These are phyloP conservation scores for Drosophila nr. medialis DNA, from an alignment of 2,888 invertebrate species.

Conservation along the genomic window DNA sequence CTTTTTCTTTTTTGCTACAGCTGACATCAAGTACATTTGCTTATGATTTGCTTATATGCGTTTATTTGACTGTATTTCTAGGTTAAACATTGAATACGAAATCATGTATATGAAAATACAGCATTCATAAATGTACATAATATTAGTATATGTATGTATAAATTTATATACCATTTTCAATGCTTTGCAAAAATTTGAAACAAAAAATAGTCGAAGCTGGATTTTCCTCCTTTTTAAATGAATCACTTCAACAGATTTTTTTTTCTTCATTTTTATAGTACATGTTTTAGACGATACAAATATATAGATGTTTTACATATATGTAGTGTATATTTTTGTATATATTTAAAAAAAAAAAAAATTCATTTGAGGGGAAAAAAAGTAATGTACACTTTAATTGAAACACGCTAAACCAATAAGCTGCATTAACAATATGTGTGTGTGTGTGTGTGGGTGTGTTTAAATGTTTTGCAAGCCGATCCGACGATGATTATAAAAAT, in stretches of 20 bases:
- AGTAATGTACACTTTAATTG: constrained; percentile 46
- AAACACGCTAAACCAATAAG: constrained; percentile 40
- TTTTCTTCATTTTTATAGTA: constrained; percentile 43
- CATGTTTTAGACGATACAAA: constrained; percentile 51
- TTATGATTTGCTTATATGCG: constrained; percentile 61
- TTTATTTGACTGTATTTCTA: constrained; percentile 66
- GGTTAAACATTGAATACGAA: constrained; percentile 74
- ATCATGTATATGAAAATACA: constrained; percentile 73
- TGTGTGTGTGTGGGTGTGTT: constrained; percentile 12
- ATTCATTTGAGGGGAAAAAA: constrained; percentile 14
- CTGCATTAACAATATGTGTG: constrained; percentile 42
- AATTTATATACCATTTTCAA: constrained; percentile 67
- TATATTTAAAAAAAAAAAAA: constrained; percentile 20
- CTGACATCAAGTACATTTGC: constrained; percentile 77
- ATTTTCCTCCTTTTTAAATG: constrained; percentile 21
- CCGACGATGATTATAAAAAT: constrained; percentile 41
- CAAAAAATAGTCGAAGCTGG: constrained; percentile 40
- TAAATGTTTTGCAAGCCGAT: constrained; percentile 9
- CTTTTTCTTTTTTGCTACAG: constrained; percentile 59
- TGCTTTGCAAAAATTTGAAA: constrained; percentile 68
- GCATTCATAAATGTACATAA: constrained; percentile 57
- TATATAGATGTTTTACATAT: constrained; percentile 44
- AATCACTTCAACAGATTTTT: constrained; percentile 27
- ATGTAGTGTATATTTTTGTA: constrained; percentile 22
- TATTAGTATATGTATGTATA: constrained; percentile 47